Percentiles rank a stretch among this genome's conserved stretches.
phyloP scores from a whole-genome alignment of 2,888 invertebrate species.

The Busseola fusca region DNA sequence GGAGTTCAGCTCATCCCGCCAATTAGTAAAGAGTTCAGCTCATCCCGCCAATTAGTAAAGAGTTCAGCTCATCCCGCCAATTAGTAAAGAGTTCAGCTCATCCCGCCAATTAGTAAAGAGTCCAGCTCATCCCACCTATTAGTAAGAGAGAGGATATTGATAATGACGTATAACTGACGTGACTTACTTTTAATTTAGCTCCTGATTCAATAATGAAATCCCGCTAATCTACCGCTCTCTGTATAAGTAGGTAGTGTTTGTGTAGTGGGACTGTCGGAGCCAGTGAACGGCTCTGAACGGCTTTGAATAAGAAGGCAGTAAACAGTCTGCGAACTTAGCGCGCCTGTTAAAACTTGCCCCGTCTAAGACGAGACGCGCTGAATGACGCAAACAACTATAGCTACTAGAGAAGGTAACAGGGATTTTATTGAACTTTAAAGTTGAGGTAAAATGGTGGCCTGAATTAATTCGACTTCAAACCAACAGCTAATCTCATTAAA shows the following conservation, averaged over 20 bases:
- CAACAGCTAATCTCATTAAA: background rate
- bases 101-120: background rate
- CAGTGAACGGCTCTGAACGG: conserved; percentile 16
- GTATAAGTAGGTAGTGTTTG: conserved; percentile 20
- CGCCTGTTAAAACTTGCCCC: conserved; percentile 61
- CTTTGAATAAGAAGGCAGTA: conserved; percentile 53
- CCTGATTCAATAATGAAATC: background rate
- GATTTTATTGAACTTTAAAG: conserved; percentile 34
- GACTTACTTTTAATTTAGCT: background rate
- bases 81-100: too few species aligned
- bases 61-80: too few species aligned
- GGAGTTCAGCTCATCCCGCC: too few species aligned
- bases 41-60: too few species aligned
- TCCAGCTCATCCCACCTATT: background rate
- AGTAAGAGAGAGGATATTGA: background rate
- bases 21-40: too few species aligned
- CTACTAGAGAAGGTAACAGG: conserved; percentile 19
- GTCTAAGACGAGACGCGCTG: conserved; percentile 12
- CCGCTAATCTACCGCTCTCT: conserved; percentile 19
- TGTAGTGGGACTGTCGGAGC: conserved; percentile 22
- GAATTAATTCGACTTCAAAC: background rate
- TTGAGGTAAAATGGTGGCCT: background rate
- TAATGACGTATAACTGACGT: background rate
- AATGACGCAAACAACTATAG: conserved; percentile 13
- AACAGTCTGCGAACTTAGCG: conserved; percentile 58